Base-by-base conservation (phyloP, 1,140 invertebrate species). In the Plectrocnemia conspersa region DNA sequence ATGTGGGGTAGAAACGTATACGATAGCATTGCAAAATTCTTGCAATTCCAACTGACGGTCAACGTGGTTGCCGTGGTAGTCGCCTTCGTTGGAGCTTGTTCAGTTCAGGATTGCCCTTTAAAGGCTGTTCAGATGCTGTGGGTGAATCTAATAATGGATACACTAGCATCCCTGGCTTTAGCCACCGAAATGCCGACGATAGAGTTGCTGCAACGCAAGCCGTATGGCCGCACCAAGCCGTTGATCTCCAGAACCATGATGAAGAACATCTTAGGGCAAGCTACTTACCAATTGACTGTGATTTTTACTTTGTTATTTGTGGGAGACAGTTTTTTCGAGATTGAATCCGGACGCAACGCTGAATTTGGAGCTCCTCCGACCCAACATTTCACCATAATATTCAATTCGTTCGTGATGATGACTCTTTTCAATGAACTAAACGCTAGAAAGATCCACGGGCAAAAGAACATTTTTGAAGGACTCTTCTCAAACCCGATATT, bases 1-100 rank as follows among this genome's bases (percentile, higher is more conserved):
- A 83, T 85, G 81, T 86, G 84, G 84, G 84, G 83, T 6, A 69
- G 84, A 44, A 87, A 86, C 66, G 83, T 86, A 2, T 86, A 87
- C 61, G 84, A 87, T 65, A 81, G 76, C 59, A 85, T 86, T 52
- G 79, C 84, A 47, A 86, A 86, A 66, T 86, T 86, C 70, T 68
- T 85, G 11, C 83, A 85, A 68, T 86, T 85, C 63, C 82, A 86
- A 65, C 66, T 85, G 24, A 85, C 83, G 15, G 83, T 85, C 29
- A 85, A 86, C 56, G 68, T 81, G 32, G 83, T 85, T 5, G 83
- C 83, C 52, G 81, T 85, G 2, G 71, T 80, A 22, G 78, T 81
- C 1, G 82, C 82, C 21, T 84, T 85, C 66, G 65, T 83, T 54
- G 82, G 83, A 25, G 80, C 81, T 13, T 82, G 79, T 66, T 73